phyloP scores from a whole-genome alignment of 2,113 vertebrate species.

The Microtus richardsoni region DNA sequence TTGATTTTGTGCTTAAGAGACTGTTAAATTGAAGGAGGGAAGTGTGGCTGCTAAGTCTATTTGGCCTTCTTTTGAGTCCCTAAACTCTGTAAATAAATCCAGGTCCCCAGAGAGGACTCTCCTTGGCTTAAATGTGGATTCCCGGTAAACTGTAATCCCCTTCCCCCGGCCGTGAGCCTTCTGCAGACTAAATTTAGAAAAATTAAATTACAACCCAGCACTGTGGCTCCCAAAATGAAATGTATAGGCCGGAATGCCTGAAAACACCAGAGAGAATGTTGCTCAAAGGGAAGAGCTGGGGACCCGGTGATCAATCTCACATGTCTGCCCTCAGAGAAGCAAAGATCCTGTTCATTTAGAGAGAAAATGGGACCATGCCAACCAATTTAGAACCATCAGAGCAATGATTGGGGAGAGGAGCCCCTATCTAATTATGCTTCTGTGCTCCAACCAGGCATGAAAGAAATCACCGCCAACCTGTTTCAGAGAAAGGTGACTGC shows the following conservation, averaged over 20 bases:
- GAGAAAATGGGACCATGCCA: slow-evolving; percentile 61
- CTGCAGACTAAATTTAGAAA: slow-evolving; percentile 76
- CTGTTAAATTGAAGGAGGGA: slow-evolving; percentile 72
- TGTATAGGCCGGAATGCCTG: slow-evolving; percentile 48
- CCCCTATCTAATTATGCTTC: slow-evolving; percentile 71
- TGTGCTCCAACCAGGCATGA: slow-evolving; percentile 64
- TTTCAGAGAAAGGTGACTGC: slow-evolving; percentile 41
- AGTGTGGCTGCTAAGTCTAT: slow-evolving; percentile 55
- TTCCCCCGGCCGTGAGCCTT: slow-evolving; percentile 54
- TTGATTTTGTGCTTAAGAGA: slow-evolving; percentile 78
- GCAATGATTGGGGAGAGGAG: slow-evolving; percentile 45
- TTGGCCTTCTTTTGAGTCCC: slow-evolving; percentile 73
- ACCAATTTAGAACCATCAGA: slow-evolving; percentile 65
- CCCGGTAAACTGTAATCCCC: slow-evolving; percentile 58
- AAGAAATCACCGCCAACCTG: slow-evolving; percentile 60
- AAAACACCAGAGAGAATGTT: slow-evolving; percentile 48
- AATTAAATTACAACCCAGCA: slow-evolving; percentile 76
- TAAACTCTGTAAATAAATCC: slow-evolving; percentile 72
- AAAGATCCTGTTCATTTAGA: slow-evolving; percentile 56
- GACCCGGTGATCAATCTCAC: slow-evolving; percentile 55
- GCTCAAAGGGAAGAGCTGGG: not conserved
- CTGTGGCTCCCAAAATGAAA: slow-evolving; percentile 64
- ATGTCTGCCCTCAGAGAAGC: slow-evolving; percentile 38
- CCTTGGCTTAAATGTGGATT: slow-evolving; percentile 67
- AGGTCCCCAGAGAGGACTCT: slow-evolving; percentile 59